A percentile compares a stretch with the other conserved stretches of the same genome.
Conservation (phyloP, 2,797 vertebrate species). For the Pipistrellus kuhlii region DNA sequence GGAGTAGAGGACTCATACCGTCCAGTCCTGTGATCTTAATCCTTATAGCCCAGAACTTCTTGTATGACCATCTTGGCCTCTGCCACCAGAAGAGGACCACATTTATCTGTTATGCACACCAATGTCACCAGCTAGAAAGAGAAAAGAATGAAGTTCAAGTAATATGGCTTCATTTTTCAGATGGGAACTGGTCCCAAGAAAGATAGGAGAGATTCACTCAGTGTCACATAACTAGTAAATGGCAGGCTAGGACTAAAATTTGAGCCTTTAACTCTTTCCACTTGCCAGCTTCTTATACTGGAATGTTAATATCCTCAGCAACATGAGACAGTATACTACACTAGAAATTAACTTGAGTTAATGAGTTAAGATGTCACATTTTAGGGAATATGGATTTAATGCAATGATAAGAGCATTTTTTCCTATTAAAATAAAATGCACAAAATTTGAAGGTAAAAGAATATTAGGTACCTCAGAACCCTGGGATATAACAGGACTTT, state of each 20-base stretch:
- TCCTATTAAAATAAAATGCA: slow-evolving; percentile 34
- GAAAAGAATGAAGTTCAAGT: not conserved
- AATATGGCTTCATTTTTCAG: not conserved
- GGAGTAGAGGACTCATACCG: no score
- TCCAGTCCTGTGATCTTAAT: not conserved
- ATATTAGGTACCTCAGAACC: not conserved
- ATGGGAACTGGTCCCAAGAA: not conserved
- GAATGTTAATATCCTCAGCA: not conserved
- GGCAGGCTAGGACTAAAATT: not conserved
- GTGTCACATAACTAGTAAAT: not conserved
- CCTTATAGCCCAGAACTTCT: not conserved
- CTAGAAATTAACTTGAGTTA: not conserved
- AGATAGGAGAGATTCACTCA: not conserved
- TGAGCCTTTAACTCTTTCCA: not conserved
- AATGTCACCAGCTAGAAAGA: not conserved
- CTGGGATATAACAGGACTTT: not conserved
- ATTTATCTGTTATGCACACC: not conserved
- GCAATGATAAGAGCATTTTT: not conserved
- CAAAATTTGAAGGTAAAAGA: not conserved
- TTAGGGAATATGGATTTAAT: not conserved
- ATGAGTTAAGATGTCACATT: not conserved
- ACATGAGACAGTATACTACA: no score
- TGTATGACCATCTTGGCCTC: not conserved
- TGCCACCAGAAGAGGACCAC: not conserved
- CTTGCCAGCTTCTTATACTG: not conserved